These are phyloP conservation scores for Zeuzera pyrina DNA, from an alignment of 2,888 invertebrate species.

Conservation along the genomic window DNA sequence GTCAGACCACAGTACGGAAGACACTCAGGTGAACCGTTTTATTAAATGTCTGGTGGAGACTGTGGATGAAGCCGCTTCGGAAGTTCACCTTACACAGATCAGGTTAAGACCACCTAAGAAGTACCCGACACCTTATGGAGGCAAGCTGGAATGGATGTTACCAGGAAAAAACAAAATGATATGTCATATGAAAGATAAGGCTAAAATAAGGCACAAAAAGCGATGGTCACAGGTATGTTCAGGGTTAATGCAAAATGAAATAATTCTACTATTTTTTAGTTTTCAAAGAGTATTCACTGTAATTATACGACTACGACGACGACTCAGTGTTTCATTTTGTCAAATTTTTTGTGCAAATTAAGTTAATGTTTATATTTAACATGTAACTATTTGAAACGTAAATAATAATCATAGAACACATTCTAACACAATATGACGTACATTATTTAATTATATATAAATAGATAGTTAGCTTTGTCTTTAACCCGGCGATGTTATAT, in stretches of 20 bases:
- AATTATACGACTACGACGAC: no score
- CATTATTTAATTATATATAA: no score
- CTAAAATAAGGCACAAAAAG: constrained; percentile 90
- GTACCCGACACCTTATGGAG: constrained; percentile 89
- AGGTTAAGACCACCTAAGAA: constrained; percentile 79
- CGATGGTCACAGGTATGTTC: constrained; percentile 88
- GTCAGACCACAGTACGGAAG: constrained; percentile 75
- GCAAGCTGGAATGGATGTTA: constrained; percentile 85
- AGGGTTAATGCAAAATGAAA: not conserved
- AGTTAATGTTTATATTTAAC: no score
- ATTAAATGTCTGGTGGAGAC: constrained; percentile 81
- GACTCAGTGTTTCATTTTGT: no score
- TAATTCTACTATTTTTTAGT: no score
- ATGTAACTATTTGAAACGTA: no score
- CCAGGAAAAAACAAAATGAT: constrained; percentile 89
- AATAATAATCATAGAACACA: no score
- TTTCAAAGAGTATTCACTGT: no score
- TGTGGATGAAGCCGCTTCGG: constrained; percentile 83
- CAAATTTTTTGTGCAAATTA: no score
- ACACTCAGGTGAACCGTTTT: constrained; percentile 85
- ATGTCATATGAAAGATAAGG: constrained; percentile 91
- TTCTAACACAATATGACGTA: no score
- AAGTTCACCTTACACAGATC: constrained; percentile 78
- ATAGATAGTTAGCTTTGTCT: no score
- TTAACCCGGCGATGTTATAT: no score